Base-by-base conservation (phyloP, 37 sponge, comb jelly and placozoan species). In the Ianthella basta region DNA sequence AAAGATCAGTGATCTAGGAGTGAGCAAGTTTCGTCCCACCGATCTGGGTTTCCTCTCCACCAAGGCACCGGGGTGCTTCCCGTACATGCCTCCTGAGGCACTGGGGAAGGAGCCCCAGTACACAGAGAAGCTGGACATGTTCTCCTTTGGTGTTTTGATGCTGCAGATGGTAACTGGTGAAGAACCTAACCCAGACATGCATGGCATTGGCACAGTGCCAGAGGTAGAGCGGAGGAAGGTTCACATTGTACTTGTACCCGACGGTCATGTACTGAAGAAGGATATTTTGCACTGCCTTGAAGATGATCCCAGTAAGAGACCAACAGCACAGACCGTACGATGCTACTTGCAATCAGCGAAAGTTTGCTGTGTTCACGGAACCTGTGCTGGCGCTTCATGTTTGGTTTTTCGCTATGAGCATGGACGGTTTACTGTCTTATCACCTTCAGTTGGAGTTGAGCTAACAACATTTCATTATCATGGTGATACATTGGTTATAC, bases 51-150 rank as follows among this genome's bases (percentile, higher is more conserved):
- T 37, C 39, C 37, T 72, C 39, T 37, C 40, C 35, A 72, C 38
- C 41, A 72, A 12, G 37, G 73, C 73, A 13, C 73, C 73, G 12
- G 73, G 73, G 13, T 38, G 40, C 19, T 4, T 72, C 39, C 40
- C 41, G 38, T 72, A 72, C 73, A 72, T 72, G 73, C 73, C 73
- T 13, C 73, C 73, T 8, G 73, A 72, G 36, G 73, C 30, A 10
- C 73, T 72, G 12, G 40, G 73, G 12, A 19, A 37, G 14, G 19
- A 72, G 8, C 41, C 73, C 10, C 36, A 33, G 37, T 72, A 38
- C 73, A 72, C 40, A 8, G 73, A 38, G 73, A 72, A 72, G 39
- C 16, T 72, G 73, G 73, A 72, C 19, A 37, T 33, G 73, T 72
- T 72, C 39, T 72, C 73, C 38, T 8, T 72, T 33, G 73, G 73